Conservation (phyloP, 2,113 vertebrate species). For the Mesitornis unicolor region DNA sequence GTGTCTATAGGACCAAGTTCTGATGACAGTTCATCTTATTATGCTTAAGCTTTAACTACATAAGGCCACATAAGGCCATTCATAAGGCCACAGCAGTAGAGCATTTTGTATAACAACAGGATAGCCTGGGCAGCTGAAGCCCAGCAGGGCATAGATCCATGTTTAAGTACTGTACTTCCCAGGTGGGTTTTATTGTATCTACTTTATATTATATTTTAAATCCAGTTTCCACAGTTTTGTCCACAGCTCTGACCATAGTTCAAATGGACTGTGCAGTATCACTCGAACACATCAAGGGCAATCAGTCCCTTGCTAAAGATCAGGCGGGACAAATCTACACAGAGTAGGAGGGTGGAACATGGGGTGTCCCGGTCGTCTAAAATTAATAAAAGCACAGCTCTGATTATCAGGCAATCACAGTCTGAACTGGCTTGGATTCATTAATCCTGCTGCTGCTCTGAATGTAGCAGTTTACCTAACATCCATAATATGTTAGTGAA, state of each 20-base stretch:
- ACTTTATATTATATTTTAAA: neutral
- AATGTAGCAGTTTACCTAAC: neutral
- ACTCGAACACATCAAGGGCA: fast-evolving
- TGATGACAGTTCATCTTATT: neutral
- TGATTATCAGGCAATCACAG: neutral
- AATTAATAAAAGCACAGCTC: neutral
- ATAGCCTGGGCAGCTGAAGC: neutral
- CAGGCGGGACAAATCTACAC: neutral
- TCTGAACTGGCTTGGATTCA: neutral
- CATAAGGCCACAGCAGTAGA: neutral
- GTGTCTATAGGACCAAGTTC: neutral
- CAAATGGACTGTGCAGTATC: neutral
- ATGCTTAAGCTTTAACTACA: neutral
- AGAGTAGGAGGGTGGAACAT: neutral
- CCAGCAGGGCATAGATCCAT: neutral
- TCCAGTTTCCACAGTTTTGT: neutral
- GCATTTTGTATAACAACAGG: neutral
- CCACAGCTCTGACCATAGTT: neutral
- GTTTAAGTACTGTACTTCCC: neutral
- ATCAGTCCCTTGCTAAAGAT: neutral
- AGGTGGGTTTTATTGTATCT: neutral
- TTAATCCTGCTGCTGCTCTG: neutral
- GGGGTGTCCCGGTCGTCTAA: neutral
- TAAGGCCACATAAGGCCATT: too few species aligned
- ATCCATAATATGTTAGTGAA: neutral